phyloP scores from a whole-genome alignment of 2,113 vertebrate species.

The Vulpes vulpes region DNA sequence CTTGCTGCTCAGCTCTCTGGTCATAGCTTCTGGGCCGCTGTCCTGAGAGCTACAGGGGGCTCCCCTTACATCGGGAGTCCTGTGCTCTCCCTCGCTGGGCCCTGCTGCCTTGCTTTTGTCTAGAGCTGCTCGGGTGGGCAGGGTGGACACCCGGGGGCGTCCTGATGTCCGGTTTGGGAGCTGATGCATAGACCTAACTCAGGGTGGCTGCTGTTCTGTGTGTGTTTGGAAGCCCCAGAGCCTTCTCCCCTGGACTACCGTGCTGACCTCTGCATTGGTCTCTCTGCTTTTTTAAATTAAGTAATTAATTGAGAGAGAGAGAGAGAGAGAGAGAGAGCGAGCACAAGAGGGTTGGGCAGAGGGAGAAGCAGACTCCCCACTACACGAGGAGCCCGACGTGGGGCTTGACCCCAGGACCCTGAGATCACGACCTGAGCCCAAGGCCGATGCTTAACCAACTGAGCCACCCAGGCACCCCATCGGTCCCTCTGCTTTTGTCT shows the following conservation, averaged over 20 bases:
- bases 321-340: neutral
- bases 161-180: neutral
- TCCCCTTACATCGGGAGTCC: neutral
- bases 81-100: neutral
- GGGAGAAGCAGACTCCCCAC: neutral
- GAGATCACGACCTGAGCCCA: neutral
- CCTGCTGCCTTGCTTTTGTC: neutral
- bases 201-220: accelerated
- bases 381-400: neutral
- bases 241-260: no score
- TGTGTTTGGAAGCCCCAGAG: neutral
- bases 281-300: neutral
- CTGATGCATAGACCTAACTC: neutral
- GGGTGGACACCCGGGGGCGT: neutral
- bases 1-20: neutral
- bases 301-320: neutral
- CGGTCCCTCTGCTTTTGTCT: neutral
- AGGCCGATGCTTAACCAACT: neutral
- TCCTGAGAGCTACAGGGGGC: neutral
- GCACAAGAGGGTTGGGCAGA: neutral
- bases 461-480: neutral
- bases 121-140: neutral
- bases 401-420: neutral
- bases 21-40: neutral
- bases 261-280: neutral